Base-by-base conservation (phyloP, 2,797 vertebrate genomes). In the Columba guinea region DNA sequence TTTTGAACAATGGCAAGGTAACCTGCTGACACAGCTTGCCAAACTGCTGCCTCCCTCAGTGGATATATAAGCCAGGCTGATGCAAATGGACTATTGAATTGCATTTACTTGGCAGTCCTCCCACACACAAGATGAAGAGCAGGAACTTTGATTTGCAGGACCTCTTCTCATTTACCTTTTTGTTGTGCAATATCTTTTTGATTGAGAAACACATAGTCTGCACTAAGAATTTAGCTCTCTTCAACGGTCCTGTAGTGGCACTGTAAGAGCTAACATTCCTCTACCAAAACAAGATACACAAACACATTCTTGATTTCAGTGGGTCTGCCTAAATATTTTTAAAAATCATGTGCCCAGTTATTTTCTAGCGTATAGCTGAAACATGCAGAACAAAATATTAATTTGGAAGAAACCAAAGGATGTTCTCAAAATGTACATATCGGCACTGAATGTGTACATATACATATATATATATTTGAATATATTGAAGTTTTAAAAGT, bases 21-120 rank as follows among this genome's bases (percentile, higher is more conserved):
- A 90, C 84, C 91, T 91, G 89, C 89, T 96, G 90, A 96, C 89
- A 92, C 60, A 95, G 94, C 81, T 89, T 94, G 93, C 93, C 92
- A 96, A 82, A 75, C 53, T 86, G 75, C 77, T 96, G 64, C 63
- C 67, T 95, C 84, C 75, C 89, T 93, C 69, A 67, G 94, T 1
- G 21, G 71, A 59, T 87, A 83, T 70, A 83, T 79, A 87, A 96
- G 76, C 89, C 84, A 71, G 71, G 65, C 63, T 94, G 82, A 95
- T 88, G 84, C 53, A 95, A 96, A 94, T 67, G 37, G 78, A 64
- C 89, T 70, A 68, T 63, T 96, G 95, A 95, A 93, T 81, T 89
- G 34, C 62, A 71, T 55, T 87, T 77, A 62, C 59, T 93, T 94
- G 95, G 95, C 96, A 96, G 82, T 48, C 39, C 46, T 95, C 87